Percentiles rank a stretch among this genome's conserved stretches.
Conservation (phyloP, 2,888 invertebrate species). For the Cantharis lateralis region DNA sequence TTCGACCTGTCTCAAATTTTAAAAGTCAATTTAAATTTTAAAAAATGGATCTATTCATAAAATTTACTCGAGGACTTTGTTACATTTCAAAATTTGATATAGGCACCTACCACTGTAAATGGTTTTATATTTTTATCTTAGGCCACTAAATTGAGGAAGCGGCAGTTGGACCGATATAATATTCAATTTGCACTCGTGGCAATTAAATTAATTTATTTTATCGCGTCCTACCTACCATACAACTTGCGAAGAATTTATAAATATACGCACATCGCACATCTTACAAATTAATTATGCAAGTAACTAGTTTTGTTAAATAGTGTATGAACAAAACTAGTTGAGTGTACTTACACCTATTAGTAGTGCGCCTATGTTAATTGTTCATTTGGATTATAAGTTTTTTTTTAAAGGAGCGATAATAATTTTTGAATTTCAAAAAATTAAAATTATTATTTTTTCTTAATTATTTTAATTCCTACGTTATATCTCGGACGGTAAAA, state of each 20-base stretch:
- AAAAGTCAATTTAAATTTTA: slow-evolving; percentile 32
- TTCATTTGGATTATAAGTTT: background rate
- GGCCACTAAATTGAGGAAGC: background rate
- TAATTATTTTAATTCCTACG: too few species aligned
- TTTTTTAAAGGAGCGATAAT: too few species aligned
- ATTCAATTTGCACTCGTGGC: background rate
- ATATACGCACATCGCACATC: background rate
- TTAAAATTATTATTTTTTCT: too few species aligned
- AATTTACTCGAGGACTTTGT: background rate
- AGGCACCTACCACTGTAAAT: background rate
- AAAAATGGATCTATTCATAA: background rate
- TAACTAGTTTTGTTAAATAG: background rate
- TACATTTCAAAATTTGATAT: background rate
- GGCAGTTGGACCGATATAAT: background rate
- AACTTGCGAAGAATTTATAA: background rate
- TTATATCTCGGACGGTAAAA: too few species aligned
- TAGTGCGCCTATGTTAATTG: too few species aligned
- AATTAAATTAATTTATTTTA: background rate
- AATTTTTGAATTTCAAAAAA: too few species aligned
- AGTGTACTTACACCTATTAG: background rate
- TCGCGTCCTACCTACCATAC: background rate
- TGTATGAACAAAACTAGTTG: background rate
- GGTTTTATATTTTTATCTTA: background rate
- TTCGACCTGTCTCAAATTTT: slow-evolving; percentile 33
- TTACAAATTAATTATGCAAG: background rate